Evolutionary conservation across 1,140 invertebrate genomes (phyloP).

Genomic region (Phthorimaea operculella): DNA sequence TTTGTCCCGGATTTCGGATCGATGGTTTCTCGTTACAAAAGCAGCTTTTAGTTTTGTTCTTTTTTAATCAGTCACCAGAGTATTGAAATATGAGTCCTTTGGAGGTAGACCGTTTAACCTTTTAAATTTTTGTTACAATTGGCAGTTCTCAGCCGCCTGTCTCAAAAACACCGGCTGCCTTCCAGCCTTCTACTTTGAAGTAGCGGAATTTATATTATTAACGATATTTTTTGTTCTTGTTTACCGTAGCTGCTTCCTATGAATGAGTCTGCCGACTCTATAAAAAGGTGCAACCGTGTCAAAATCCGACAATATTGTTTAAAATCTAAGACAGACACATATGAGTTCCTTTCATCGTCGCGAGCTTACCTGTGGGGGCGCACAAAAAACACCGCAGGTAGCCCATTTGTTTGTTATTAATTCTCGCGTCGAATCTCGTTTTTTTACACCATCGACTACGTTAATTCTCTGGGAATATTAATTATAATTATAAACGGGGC

Average conservation of each 20-base stretch:
- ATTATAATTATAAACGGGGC: slow-evolving; percentile 66
- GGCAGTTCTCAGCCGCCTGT: neutral
- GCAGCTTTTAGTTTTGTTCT: slow-evolving; percentile 43
- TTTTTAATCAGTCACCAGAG: slow-evolving; percentile 47
- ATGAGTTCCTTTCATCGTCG: slow-evolving; percentile 60
- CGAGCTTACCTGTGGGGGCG: slow-evolving; percentile 54
- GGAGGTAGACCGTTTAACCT: slow-evolving; percentile 19
- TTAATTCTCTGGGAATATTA: slow-evolving; percentile 66
- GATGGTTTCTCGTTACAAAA: slow-evolving; percentile 61
- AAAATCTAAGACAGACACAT: slow-evolving; percentile 57
- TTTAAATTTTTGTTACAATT: neutral
- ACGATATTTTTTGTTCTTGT: slow-evolving; percentile 31
- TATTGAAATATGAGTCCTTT: slow-evolving; percentile 46
- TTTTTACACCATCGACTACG: slow-evolving; percentile 56
- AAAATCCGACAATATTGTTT: slow-evolving; percentile 60
- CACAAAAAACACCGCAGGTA: slow-evolving; percentile 66
- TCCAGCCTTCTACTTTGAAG: slow-evolving; percentile 57
- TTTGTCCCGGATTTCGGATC: slow-evolving; percentile 58
- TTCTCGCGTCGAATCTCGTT: slow-evolving; percentile 60
- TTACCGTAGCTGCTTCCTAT: slow-evolving; percentile 41
- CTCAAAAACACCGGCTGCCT: slow-evolving; percentile 25
- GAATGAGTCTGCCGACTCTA: slow-evolving; percentile 41
- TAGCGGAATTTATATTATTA: slow-evolving; percentile 29
- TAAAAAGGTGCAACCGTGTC: slow-evolving; percentile 60
- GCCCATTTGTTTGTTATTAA: slow-evolving; percentile 68